Percentiles rank a stretch among this genome's conserved stretches.
Evolutionary conservation across 1,140 invertebrate species (phyloP).

Genomic region (Phocides pigmalion): DNA sequence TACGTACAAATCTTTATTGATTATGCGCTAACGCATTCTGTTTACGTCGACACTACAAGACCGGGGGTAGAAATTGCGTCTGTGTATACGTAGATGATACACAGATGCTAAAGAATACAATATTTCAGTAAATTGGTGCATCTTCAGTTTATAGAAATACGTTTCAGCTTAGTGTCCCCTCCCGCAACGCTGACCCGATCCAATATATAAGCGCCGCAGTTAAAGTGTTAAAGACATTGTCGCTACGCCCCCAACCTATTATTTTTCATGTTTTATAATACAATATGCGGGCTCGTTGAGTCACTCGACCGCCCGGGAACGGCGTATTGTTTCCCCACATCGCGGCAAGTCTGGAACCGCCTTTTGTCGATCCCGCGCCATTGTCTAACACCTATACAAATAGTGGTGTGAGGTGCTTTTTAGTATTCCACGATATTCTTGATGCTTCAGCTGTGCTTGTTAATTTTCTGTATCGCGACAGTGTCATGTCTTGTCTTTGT

Average conservation of each 20-base stretch:
- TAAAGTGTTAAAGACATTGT: conserved; percentile 15
- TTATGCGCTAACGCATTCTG: too few species aligned
- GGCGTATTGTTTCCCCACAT: conserved; percentile 64
- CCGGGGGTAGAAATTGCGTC: too few species aligned
- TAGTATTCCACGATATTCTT: conserved; percentile 55
- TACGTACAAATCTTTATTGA: too few species aligned
- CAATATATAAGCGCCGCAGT: too few species aligned
- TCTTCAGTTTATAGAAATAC: too few species aligned
- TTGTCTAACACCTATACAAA: conserved; percentile 70
- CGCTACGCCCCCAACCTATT: conserved; percentile 23
- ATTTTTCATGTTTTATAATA: conserved; percentile 39
- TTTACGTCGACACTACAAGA: too few species aligned
- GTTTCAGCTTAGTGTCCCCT: too few species aligned
- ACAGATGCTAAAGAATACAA: too few species aligned
- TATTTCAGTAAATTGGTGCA: too few species aligned
- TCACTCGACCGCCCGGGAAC: conserved; percentile 69
- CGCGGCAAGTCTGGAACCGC: conserved; percentile 57
- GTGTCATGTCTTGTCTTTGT: conserved; percentile 38
- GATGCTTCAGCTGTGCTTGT: conserved; percentile 51
- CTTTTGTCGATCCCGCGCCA: conserved; percentile 64
- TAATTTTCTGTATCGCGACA: conserved; percentile 41
- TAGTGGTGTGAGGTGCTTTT: conserved; percentile 56
- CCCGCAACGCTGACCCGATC: too few species aligned
- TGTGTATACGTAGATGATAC: too few species aligned
- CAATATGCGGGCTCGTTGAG: conserved; percentile 62